Base-by-base conservation (phyloP, 30 jellyfish, hydroid and myxozoan species). In the Hydractinia symbiolongicarpus region DNA sequence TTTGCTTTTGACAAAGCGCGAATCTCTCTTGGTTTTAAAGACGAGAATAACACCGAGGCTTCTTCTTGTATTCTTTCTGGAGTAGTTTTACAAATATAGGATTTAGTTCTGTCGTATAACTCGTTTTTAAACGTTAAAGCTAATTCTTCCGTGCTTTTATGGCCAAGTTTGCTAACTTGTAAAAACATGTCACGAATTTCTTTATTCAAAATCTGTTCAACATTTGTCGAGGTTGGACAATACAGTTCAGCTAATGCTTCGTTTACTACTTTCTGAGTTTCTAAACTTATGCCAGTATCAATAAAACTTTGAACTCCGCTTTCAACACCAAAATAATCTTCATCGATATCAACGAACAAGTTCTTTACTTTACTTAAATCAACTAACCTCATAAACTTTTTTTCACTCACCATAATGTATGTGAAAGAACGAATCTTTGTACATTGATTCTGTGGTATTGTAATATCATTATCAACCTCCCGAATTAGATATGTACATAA, bases 241-340 rank as follows among this genome's bases (percentile, higher is more conserved):
- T 70, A 53, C 17, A 82, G 74, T 4, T 7, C 40, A 10, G 49
- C 40, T 21, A 82, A 11, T 51, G 53, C 54, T 44, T 68, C 70
- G 54, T 72, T 20, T 6, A 82, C n/a, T 4, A 16, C 57, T 5
- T 70, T 54, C 7, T 40, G 49, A n/a, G 44, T 53, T 52, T 57
- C 71, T 50, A 82, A 52, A 9, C 69, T 44, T 20, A 82, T 20
- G 19, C 89, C 89, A 50, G 61, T 19, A 67, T 82, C 70, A n/a
- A 82, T 67, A 5, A 70, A 14, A 11, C 55, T 58, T 69, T 64
- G 78, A 17, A 73, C 87, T 9, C 78, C 86, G 51, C 89, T 82
- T 56, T 82, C 89, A 40, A 82, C 89, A 44, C 89, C 89, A 55
- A 82, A 82, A 57, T 58, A 82, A 51, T 82, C 89, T 82, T 82